Conservation (phyloP, 1,140 invertebrate genomes). For the Drosophila funebris region DNA sequence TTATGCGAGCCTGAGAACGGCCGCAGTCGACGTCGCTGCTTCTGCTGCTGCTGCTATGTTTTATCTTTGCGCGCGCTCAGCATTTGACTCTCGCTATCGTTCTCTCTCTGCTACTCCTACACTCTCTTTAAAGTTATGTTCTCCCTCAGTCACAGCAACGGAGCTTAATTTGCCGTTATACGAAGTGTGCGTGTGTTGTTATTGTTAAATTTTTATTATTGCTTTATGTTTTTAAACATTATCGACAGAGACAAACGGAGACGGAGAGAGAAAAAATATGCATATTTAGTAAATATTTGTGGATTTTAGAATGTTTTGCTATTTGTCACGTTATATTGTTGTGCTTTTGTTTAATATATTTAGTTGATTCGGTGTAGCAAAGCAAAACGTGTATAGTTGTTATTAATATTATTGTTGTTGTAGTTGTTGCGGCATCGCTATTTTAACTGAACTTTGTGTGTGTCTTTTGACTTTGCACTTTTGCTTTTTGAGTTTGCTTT, state of each 20-base stretch:
- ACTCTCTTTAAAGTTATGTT: conserved; percentile 35
- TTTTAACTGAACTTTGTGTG: conserved; percentile 33
- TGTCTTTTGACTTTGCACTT: conserved; percentile 51
- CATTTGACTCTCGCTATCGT: conserved; percentile 18
- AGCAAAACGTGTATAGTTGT: conserved; percentile 1
- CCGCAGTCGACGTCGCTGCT: conserved; percentile 35
- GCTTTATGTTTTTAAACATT: conserved; percentile 37
- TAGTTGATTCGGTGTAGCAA: conserved; percentile 7
- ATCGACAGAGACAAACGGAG: conserved; percentile 6
- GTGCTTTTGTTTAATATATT: conserved; percentile 7
- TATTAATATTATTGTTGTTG: conserved; percentile 7
- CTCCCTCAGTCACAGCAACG: neutral
- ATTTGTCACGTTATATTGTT: conserved; percentile 47
- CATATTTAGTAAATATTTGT: conserved; percentile 36
- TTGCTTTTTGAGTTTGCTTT: conserved; percentile 48
- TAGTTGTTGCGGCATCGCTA: conserved; percentile 6
- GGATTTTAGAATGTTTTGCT: conserved; percentile 11
- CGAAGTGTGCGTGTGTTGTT: conserved; percentile 28
- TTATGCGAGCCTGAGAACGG: conserved; percentile 40
- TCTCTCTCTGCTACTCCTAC: conserved; percentile 2
- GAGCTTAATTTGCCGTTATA: conserved; percentile 37
- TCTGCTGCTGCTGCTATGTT: conserved; percentile 27
- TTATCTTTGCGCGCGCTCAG: conserved; percentile 51
- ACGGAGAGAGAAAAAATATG: conserved; percentile 7
- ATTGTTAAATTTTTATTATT: conserved; percentile 35